phyloP scores from a whole-genome alignment of 2,888 invertebrate genomes.

The Dinocampus coccinellae region DNA sequence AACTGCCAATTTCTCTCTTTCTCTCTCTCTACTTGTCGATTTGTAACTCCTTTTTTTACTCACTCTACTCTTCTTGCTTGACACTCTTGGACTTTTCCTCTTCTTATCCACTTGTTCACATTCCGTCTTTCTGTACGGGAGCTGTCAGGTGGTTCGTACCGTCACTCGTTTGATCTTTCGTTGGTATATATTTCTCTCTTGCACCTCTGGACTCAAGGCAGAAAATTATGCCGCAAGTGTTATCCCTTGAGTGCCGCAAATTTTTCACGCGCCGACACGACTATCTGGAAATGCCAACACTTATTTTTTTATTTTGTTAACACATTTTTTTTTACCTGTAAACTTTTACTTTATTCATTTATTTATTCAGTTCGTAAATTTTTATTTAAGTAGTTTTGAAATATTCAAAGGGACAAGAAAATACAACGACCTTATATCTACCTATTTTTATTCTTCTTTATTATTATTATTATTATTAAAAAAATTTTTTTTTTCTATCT shows the following conservation, averaged over 20 bases:
- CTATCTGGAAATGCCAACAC: conserved; percentile 6
- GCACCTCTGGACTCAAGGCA: conserved; percentile 4
- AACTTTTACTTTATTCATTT: too few relatives aligned
- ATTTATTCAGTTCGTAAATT: too few relatives aligned
- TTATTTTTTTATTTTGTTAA: not conserved
- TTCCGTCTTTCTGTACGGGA: not conserved
- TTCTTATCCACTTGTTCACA: conserved; percentile 1
- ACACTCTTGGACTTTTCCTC: not conserved
- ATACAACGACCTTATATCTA: too few relatives aligned
- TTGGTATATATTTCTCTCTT: not conserved
- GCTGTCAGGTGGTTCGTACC: conserved; percentile 24
- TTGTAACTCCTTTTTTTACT: not conserved
- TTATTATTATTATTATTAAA: too few relatives aligned
- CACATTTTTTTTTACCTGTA: not conserved
- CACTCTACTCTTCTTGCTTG: not conserved
- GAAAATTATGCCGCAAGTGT: conserved; percentile 26
- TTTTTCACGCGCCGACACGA: conserved; percentile 19
- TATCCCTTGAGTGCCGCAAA: conserved; percentile 18
- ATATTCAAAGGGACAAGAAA: too few relatives aligned
- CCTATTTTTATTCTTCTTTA: too few relatives aligned
- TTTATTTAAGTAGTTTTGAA: too few relatives aligned
- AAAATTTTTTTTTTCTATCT: too few relatives aligned
- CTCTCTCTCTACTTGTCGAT: too few relatives aligned
- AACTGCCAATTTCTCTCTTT: not conserved
- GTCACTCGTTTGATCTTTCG: conserved; percentile 23